A percentile compares a stretch with the other conserved stretches of the same genome.
These are phyloP conservation scores for Acanthis flammea DNA, from an alignment of 2,797 vertebrate genomes.

Conservation along the genomic window DNA sequence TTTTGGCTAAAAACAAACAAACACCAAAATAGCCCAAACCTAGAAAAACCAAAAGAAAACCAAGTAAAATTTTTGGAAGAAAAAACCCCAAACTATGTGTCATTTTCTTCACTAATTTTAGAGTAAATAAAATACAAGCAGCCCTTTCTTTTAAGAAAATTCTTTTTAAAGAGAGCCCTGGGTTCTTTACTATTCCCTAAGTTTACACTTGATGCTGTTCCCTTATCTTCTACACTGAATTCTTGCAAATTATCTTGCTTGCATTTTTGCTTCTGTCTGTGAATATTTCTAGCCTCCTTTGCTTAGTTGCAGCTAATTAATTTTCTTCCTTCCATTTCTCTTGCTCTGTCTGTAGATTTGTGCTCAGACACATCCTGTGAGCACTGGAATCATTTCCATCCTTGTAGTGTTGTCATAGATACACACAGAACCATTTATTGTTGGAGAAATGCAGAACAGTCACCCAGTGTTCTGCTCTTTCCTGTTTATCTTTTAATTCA, in stretches of 20 bases:
- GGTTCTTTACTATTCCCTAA: not conserved
- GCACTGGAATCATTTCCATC: not conserved
- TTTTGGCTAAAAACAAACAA: not conserved
- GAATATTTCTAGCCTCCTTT: not conserved
- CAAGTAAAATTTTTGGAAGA: not conserved
- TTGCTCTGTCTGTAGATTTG: not conserved
- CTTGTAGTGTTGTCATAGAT: constrained; percentile 41
- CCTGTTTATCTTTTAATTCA: constrained; percentile 18
- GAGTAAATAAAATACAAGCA: not conserved
- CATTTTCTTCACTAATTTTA: not conserved
- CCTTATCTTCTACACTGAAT: not conserved
- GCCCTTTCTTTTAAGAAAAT: not conserved
- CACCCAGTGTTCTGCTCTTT: constrained; percentile 34
- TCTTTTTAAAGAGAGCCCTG: not conserved
- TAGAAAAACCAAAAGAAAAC: not conserved
- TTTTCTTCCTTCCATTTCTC: not conserved
- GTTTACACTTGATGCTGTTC: not conserved
- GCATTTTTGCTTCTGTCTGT: not conserved
- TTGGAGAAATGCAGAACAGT: not conserved
- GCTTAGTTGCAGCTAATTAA: not conserved
- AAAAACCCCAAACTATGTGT: not conserved
- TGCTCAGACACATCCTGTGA: not conserved
- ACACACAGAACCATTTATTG: constrained; percentile 20
- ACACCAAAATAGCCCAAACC: too few relatives aligned
- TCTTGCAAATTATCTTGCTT: not conserved